phyloP scores from a whole-genome alignment of 2,888 invertebrate species.

The Pollenia angustigena region DNA sequence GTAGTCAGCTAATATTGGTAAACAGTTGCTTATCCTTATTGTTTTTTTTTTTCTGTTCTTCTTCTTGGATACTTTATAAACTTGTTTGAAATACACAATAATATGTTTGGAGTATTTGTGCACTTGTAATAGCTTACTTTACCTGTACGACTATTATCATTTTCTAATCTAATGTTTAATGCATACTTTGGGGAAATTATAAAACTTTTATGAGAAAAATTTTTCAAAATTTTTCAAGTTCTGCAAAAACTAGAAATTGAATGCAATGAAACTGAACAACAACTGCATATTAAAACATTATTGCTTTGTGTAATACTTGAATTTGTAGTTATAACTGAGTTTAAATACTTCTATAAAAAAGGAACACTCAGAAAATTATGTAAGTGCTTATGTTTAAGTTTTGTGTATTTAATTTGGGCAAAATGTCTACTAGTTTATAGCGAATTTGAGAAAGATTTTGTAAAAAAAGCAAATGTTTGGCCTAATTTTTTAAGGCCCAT shows the following conservation, averaged over 20 bases:
- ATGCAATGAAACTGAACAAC: conserved; percentile 53
- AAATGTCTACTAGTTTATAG: too few relatives aligned
- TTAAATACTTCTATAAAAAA: conserved; percentile 3
- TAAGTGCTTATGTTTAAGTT: neutral
- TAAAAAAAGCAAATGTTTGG: too few relatives aligned
- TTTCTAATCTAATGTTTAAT: conserved; percentile 77
- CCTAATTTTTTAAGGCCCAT: neutral
- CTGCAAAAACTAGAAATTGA: conserved; percentile 40
- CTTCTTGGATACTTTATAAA: conserved; percentile 1
- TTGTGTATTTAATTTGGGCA: too few relatives aligned
- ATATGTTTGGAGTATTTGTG: conserved; percentile 26
- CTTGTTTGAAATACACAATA: conserved; percentile 37
- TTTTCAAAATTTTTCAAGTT: conserved; percentile 76
- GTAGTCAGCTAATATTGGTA: conserved; percentile 69
- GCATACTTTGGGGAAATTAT: conserved; percentile 83
- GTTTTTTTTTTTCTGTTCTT: conserved; percentile 36
- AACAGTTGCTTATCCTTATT: conserved; percentile 27
- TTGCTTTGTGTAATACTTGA: conserved; percentile 77
- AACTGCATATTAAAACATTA: conserved; percentile 81
- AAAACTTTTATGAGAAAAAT: conserved; percentile 76
- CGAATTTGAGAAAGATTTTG: too few relatives aligned
- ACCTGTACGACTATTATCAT: conserved; percentile 57
- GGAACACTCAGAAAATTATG: conserved; percentile 10
- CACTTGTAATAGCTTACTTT: conserved; percentile 46
- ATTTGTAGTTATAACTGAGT: conserved; percentile 65